Evolutionary conservation across 2,797 vertebrate species (phyloP).

Genomic region (Graptemys geographica): DNA sequence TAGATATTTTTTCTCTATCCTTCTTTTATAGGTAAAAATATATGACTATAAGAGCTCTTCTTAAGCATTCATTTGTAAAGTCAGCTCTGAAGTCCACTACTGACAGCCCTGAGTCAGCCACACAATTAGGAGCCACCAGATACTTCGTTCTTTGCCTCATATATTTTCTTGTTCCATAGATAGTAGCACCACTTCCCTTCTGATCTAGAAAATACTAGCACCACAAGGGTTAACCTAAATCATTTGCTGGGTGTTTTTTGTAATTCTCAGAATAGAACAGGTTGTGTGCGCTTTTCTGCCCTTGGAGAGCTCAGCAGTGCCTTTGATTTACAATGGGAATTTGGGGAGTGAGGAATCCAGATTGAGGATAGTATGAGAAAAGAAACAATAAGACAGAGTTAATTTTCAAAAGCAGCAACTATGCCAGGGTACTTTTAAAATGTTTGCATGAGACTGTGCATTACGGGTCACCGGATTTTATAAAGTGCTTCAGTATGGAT

Average conservation of each 20-base stretch:
- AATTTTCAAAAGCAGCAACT: not conserved
- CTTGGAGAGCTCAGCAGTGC: not conserved
- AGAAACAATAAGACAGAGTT: fast-evolving
- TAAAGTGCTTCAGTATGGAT: fast-evolving
- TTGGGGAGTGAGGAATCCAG: not conserved
- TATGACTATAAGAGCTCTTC: not conserved
- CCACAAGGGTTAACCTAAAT: not conserved
- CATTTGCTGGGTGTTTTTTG: not conserved
- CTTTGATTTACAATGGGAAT: not conserved
- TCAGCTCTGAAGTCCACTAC: not conserved
- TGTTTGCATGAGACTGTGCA: not conserved
- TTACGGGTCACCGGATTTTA: not conserved
- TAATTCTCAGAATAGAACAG: not conserved
- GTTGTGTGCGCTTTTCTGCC: not conserved
- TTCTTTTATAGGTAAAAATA: not conserved
- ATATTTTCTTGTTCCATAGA: not conserved
- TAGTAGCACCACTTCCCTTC: not conserved
- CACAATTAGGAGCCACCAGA: fast-evolving
- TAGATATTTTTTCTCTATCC: no score
- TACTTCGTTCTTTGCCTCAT: not conserved
- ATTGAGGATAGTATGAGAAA: fast-evolving
- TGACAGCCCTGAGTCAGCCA: no score
- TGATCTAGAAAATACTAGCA: not conserved
- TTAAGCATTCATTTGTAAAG: fast-evolving
- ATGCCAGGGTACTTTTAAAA: not conserved